phyloP scores from a whole-genome alignment of 2,113 vertebrate species.

The Stigmatopora nigra region DNA sequence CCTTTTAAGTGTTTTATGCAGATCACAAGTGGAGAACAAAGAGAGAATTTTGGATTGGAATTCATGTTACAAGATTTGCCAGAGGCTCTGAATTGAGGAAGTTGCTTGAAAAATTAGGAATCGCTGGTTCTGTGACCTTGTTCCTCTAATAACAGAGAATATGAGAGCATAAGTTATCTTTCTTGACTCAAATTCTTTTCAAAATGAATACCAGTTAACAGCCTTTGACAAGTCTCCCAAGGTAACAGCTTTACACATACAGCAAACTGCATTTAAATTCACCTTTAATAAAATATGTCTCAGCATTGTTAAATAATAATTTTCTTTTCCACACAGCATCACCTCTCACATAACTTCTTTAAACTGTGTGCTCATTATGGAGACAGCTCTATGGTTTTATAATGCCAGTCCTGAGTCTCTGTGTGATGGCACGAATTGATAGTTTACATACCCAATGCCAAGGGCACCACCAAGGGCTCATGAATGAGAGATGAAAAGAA shows the following conservation, averaged over 20 bases:
- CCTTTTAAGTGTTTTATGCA: not conserved
- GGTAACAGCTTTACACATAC: slow-evolving; percentile 9
- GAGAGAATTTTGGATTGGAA: slow-evolving; percentile 1
- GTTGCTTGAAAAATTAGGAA: slow-evolving; percentile 4
- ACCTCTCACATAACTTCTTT: slow-evolving; percentile 54
- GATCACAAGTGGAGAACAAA: not conserved
- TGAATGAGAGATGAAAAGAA: slow-evolving; percentile 67
- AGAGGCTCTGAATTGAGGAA: slow-evolving; percentile 18
- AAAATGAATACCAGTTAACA: slow-evolving; percentile 8
- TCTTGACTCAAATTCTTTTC: slow-evolving; percentile 3
- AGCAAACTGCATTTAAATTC: slow-evolving; percentile 30
- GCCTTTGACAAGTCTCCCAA: slow-evolving; percentile 10
- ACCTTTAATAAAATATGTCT: slow-evolving; percentile 21
- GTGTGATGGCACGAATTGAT: slow-evolving; percentile 56
- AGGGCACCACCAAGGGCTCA: slow-evolving; percentile 67
- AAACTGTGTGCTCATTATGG: slow-evolving; percentile 51
- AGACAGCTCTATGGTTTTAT: slow-evolving; percentile 28
- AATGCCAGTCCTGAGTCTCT: slow-evolving; percentile 45
- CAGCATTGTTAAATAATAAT: slow-evolving; percentile 31
- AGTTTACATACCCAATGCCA: slow-evolving; percentile 64
- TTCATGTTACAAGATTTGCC: not conserved
- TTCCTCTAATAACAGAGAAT: slow-evolving; percentile 1
- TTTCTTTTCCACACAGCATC: slow-evolving; percentile 30
- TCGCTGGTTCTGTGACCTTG: slow-evolving; percentile 1
- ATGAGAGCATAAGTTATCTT: slow-evolving; percentile 5